Evolutionary conservation across 2,113 vertebrate genomes (phyloP).

Genomic region (Notothenia rossii): DNA sequence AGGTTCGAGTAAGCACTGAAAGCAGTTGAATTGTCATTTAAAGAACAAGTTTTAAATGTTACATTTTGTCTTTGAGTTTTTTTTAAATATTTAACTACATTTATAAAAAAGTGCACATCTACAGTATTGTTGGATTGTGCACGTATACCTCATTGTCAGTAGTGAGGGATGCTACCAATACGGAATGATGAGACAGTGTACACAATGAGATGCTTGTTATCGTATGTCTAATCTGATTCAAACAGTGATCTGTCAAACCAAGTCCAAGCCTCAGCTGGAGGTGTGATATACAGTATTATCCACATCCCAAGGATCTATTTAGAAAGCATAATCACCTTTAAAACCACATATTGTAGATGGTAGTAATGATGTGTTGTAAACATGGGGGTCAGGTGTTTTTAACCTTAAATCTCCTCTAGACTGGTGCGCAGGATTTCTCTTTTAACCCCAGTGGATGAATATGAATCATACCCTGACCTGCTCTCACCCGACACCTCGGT

Average conservation of each 20-base stretch:
- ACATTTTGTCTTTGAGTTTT: background rate
- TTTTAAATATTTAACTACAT: too few relatives aligned
- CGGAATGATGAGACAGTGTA: background rate
- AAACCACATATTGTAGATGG: too few relatives aligned
- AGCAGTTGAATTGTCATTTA: background rate
- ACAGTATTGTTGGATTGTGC: too few relatives aligned
- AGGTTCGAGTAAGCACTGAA: background rate
- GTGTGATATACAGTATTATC: background rate
- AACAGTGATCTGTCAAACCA: background rate
- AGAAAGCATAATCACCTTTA: background rate
- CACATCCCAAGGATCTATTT: background rate
- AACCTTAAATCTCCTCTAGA: too few relatives aligned
- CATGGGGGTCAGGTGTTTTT: background rate
- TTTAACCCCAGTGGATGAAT: background rate
- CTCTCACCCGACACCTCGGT: background rate
- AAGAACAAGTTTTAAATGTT: background rate
- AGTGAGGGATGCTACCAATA: too few relatives aligned
- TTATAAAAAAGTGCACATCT: too few relatives aligned
- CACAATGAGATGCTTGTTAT: background rate
- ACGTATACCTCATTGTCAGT: too few relatives aligned
- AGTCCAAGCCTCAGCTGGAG: background rate
- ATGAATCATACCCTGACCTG: constrained; percentile 18
- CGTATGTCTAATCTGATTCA: background rate
- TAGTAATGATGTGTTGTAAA: background rate
- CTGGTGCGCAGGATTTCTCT: background rate